phyloP scores from a whole-genome alignment of 2,113 vertebrate genomes.

The Barbus barbus region DNA sequence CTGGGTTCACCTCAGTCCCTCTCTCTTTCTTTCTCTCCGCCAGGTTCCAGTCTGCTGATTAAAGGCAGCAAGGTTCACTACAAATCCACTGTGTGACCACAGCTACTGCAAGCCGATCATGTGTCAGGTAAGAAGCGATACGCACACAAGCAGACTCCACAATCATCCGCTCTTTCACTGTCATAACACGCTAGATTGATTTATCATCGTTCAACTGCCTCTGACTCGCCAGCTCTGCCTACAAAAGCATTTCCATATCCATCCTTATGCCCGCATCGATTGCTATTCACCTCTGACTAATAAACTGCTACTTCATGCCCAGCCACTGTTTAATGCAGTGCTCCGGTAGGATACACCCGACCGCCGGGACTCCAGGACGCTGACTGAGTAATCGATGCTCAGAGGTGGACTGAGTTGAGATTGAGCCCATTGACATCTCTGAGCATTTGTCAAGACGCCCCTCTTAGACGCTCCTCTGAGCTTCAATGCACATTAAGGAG shows the following conservation, averaged over 20 bases:
- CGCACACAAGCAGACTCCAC: constrained; percentile 16
- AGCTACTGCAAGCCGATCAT: background rate
- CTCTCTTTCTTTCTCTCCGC: constrained; percentile 11
- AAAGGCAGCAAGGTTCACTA: constrained; percentile 6
- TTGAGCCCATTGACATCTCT: constrained; percentile 49
- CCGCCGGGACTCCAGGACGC: constrained; percentile 20
- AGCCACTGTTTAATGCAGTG: constrained; percentile 47
- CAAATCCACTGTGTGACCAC: background rate
- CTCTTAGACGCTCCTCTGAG: constrained; percentile 16
- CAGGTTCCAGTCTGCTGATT: constrained; percentile 32
- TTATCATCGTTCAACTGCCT: constrained; percentile 46
- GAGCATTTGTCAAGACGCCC: constrained; percentile 46
- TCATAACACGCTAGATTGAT: constrained; percentile 52
- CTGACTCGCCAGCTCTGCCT: constrained; percentile 26
- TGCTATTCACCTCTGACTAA: constrained; percentile 56
- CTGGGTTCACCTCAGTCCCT: constrained; percentile 31
- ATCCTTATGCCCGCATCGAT: constrained; percentile 51
- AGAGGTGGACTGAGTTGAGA: constrained; percentile 50
- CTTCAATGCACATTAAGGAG: constrained; percentile 23
- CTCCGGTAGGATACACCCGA: constrained; percentile 39
- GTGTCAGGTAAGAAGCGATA: background rate
- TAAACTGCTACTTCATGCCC: constrained; percentile 56
- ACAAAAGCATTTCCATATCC: constrained; percentile 45
- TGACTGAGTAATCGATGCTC: constrained; percentile 53
- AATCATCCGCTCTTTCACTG: constrained; percentile 20